Evolutionary conservation across 1,140 invertebrate species (phyloP), one percentile per base, ranked within the genome.

Genomic region (Tribolium castaneum): DNA sequence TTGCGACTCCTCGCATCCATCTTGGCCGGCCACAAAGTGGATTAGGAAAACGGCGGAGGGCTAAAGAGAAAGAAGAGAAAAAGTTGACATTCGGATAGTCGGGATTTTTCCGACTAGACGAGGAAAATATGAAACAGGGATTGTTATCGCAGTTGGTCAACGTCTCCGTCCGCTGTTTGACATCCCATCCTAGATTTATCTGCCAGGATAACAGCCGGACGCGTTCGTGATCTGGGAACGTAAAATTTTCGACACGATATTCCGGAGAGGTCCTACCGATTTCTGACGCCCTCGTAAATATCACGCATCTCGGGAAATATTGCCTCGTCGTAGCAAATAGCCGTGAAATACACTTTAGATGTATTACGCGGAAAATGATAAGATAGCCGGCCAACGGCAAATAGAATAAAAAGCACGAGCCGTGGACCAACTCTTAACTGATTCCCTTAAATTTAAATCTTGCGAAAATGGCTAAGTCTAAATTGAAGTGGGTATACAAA

Each of bases 41-140:
- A 79, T 79, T 75, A 79, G 39, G 59, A 30, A 70, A 59, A 70
- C 49, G 34, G 25, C 39, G 30, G 9, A 22, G n/a, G 52, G 45
- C 49, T 54, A 25, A 73, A 50, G 22, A 73, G 49, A 71, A 30
- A 45, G 62, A 56, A 70, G 50, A 76, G 66, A 71, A 76, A 72
- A 73, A 80, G 62, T 66, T 76, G 74, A 76, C 75, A 73, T 76
- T 71, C 19, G 16, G 52, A 34, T 35, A 35, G 59, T 66, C 51
- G 59, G 75, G 74, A 76, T 80, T 80, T 56, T 35, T 51, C 10
- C 19, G 76, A 73, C 51, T 74, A 59, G 56, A 80, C 78, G 70
- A 80, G 25, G 14, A 80, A 80, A 80, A 78, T 80, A 80, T 80
- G 79, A 80, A 80, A 80, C 79, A 75, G 59, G 76, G 76, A 80